Base-by-base conservation (phyloP, 2,888 invertebrate species). In the Phyllotreta striolata region DNA sequence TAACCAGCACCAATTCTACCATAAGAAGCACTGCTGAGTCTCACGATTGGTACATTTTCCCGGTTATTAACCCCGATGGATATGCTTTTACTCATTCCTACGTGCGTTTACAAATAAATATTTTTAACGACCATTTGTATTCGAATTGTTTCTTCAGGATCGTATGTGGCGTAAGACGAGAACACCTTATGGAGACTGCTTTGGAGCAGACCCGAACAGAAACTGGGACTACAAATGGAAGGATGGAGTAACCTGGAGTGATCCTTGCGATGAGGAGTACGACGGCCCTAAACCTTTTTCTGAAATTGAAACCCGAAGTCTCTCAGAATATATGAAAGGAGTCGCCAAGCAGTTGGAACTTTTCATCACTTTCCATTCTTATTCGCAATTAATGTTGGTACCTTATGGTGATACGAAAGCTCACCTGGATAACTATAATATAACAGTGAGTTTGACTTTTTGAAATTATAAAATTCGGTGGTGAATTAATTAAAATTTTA, bases 341-440 rank as follows among this genome's bases (percentile, higher is more conserved):
- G 72, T 78, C 51, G 73, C 70, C 6, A 44, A 67, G 7, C 67
- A 73, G 12, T 58, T 80, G 9, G 56, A 71, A 72, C 79, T 88
- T 40, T 93, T 91, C 75, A 77, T 93, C 1, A 85, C 88, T 0
- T 87, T 92, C 76, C 93, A 93, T 77, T 89, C 92, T 0, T 92
- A 86, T 72, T 88, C 90, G 0, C 92, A 93, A 73, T 81, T 88
- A 38, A 77, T 92, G 14, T 78, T 92, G 55, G 78, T 89, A 59
- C 91, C 92, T 0, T 92, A 89, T 77, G 92, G 92, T 0, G 86
- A 90, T 72, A 87, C 87, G 0, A 78, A 78, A 1, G 80, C 82
- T 0, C 85, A 86, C 63, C 76, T 86, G 12, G 86, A 84, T 0
- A 88, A 89, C 73, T 86, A 87, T 68, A 72, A 85, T 61, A 85